These are phyloP conservation scores for Spisula subtruncata DNA, from an alignment of 2,888 invertebrate genomes.

Conservation along the genomic window DNA sequence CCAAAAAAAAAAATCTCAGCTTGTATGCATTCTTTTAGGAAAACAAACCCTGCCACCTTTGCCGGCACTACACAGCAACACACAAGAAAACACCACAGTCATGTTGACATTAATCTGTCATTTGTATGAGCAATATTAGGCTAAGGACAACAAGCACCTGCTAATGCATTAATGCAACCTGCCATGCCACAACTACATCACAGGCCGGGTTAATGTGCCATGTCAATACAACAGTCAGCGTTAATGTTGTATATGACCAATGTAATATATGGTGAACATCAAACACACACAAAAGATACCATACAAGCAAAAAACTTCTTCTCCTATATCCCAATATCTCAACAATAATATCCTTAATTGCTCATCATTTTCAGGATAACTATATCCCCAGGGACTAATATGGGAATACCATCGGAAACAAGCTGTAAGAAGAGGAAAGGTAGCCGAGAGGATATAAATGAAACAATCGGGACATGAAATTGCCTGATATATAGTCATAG, in stretches of 20 bases:
- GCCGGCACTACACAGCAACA: not conserved
- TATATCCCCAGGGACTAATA: not conserved
- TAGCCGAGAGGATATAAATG: not conserved
- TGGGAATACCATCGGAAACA: not conserved
- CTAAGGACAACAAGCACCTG: too few relatives aligned
- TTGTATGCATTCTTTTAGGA: too few relatives aligned
- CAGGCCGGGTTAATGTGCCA: not conserved
- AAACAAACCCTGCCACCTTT: too few relatives aligned
- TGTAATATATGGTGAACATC: not conserved
- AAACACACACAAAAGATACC: not conserved
- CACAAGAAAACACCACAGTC: too few relatives aligned
- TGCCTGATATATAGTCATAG: not conserved
- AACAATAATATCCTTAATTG: constrained; percentile 19
- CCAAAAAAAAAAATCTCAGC: too few relatives aligned
- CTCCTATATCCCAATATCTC: constrained; percentile 3
- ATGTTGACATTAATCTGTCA: not conserved
- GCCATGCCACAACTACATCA: not conserved
- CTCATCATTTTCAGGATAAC: constrained; percentile 20
- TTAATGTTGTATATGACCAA: not conserved
- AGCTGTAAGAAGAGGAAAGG: not conserved
- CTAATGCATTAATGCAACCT: not conserved
- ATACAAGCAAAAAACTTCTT: not conserved
- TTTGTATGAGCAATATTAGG: not conserved
- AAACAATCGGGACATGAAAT: not conserved
- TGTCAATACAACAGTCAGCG: not conserved